Percentiles rank a stretch among this genome's conserved stretches.
These are phyloP conservation scores for Urocitellus parryii DNA, from an alignment of 2,113 vertebrate species.

Conservation along the genomic window DNA sequence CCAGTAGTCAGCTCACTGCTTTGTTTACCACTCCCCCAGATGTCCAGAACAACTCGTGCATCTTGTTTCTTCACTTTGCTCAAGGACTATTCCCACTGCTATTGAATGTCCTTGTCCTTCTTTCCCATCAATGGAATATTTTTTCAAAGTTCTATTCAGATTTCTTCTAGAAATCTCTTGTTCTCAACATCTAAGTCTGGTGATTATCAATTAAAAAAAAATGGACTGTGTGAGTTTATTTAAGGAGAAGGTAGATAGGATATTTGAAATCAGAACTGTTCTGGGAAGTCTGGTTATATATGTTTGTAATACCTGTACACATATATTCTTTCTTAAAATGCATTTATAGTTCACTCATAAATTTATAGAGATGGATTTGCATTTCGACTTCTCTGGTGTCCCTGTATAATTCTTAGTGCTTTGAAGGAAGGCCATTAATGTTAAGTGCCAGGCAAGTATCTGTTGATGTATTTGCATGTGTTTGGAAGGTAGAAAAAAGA, in stretches of 20 bases:
- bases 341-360: not conserved
- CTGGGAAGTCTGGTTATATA: not conserved
- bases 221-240: not conserved
- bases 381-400: not conserved
- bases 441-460: not conserved
- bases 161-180: constrained; percentile 26
- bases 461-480: not conserved
- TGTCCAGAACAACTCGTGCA: not conserved
- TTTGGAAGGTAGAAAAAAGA: constrained; percentile 5
- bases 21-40: not conserved
- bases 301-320: not conserved
- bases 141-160: constrained; percentile 3
- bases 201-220: not conserved
- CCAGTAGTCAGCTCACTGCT: not conserved
- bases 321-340: not conserved
- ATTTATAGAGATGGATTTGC: not conserved
- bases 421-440: constrained; percentile 6
- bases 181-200: not conserved
- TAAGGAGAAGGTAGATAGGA: not conserved
- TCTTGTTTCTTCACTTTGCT: not conserved
- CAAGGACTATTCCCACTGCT: not conserved
- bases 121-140: not conserved
- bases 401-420: not conserved
- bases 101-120: not conserved
- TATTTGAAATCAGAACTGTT: constrained; percentile 34